Conservation (phyloP, 2,888 invertebrate genomes). For the Coelopa pilipes region DNA sequence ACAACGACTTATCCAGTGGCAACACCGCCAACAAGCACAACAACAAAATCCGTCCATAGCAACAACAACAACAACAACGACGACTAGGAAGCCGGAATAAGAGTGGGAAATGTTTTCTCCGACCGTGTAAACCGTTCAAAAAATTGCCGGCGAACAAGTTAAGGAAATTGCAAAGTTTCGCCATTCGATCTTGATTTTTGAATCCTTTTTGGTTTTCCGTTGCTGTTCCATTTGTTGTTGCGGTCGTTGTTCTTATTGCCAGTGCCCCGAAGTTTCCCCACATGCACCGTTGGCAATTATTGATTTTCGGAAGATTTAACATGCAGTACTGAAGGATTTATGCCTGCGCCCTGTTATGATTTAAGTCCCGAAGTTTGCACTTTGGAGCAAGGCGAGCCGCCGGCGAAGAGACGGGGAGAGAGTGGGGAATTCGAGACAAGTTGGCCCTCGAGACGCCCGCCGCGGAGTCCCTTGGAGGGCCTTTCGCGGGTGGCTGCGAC, state of each 20-base stretch:
- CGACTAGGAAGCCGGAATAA: not conserved
- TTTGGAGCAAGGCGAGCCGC: no score
- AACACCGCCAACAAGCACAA: not conserved
- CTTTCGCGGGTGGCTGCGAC: no score
- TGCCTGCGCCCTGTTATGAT: not conserved
- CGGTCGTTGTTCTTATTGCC: not conserved
- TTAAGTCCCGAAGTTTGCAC: not conserved
- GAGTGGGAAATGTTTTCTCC: constrained; percentile 20
- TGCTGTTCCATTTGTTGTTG: no score
- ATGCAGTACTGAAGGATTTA: constrained; percentile 14
- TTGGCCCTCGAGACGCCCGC: no score
- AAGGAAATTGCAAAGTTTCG: constrained; percentile 38
- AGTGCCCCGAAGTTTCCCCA: not conserved
- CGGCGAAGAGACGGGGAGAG: not conserved
- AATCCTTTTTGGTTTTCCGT: no score
- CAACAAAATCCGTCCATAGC: no score
- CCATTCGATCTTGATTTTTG: not conserved
- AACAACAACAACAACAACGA: not conserved
- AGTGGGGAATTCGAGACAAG: no score
- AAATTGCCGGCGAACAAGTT: constrained; percentile 52
- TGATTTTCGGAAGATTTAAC: constrained; percentile 16
- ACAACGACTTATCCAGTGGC: no score
- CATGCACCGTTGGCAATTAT: constrained; percentile 14
- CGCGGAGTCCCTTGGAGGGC: no score
- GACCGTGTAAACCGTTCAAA: constrained; percentile 35